Percentiles rank a stretch among this genome's conserved stretches.
phyloP scores from a whole-genome alignment of 92 coral and sea anemone genomes.

The Virgularia gustaviana region DNA sequence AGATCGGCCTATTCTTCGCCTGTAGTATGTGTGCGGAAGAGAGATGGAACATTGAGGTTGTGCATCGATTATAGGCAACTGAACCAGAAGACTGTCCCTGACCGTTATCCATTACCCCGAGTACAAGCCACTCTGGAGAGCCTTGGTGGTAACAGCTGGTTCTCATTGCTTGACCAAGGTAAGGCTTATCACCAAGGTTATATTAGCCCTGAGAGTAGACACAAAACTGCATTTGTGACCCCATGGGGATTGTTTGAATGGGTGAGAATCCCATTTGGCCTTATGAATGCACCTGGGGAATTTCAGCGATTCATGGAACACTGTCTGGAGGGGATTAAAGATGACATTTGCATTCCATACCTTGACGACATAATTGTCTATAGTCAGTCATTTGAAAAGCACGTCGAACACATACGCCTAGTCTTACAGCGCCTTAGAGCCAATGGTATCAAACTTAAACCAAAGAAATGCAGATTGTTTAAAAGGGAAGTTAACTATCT shows the following conservation, averaged over 20 bases:
- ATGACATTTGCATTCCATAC: conserved; percentile 32
- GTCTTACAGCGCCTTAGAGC: conserved; percentile 28
- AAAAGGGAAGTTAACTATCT: conserved; percentile 14
- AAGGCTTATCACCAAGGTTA: conserved; percentile 51
- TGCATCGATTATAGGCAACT: conserved; percentile 22
- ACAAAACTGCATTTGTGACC: conserved; percentile 36
- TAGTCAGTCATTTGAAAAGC: conserved; percentile 29
- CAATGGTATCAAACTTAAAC: conserved; percentile 20
- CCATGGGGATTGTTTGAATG: conserved; percentile 56
- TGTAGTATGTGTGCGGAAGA: conserved; percentile 32
- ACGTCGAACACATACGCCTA: conserved; percentile 19
- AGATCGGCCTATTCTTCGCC: conserved; percentile 33
- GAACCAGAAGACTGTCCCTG: conserved; percentile 5
- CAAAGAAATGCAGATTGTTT: conserved; percentile 13
- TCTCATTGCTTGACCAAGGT: conserved; percentile 39
- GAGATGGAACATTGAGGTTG: conserved; percentile 20
- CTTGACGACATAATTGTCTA: conserved; percentile 14
- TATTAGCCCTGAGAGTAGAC: conserved; percentile 21
- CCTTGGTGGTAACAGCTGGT: conserved; percentile 41
- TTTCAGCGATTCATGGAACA: conserved; percentile 35
- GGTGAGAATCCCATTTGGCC: conserved; percentile 51
- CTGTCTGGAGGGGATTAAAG: conserved; percentile 4
- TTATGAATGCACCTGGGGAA: conserved; percentile 39
- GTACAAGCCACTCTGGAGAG: conserved; percentile 8
- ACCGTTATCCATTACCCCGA: conserved; percentile 32